phyloP scores from a whole-genome alignment of 2,888 invertebrate species.

The Trichacis sp. region DNA sequence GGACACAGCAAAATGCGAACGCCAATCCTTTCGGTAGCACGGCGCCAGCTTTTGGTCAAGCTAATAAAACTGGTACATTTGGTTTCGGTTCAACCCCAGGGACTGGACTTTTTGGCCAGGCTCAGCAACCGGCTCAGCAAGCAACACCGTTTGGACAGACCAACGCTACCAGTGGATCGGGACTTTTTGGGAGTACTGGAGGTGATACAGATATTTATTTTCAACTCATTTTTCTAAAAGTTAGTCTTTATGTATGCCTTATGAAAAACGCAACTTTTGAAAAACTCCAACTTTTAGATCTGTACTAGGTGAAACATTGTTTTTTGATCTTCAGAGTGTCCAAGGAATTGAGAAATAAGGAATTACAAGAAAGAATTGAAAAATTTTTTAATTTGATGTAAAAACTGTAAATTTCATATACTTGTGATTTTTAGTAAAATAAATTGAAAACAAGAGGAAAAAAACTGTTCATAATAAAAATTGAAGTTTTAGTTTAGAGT shows the following conservation, averaged over 20 bases:
- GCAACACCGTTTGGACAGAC: conserved; percentile 70
- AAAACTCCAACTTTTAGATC: not conserved
- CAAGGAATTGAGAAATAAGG: too few species aligned
- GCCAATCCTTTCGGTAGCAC: conserved; percentile 75
- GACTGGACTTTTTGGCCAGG: conserved; percentile 76
- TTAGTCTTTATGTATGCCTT: too few species aligned
- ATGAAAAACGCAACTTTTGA: too few species aligned
- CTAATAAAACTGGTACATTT: conserved; percentile 73
- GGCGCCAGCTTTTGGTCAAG: conserved; percentile 76
- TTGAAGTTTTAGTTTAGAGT: too few species aligned
- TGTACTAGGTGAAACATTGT: too few species aligned
- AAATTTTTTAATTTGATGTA: too few species aligned
- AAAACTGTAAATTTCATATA: too few species aligned
- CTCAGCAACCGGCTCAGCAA: conserved; percentile 64
- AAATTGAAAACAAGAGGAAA: too few species aligned
- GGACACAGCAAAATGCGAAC: conserved; percentile 71
- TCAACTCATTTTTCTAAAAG: not conserved
- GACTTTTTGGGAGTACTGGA: conserved; percentile 66
- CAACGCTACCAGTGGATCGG: conserved; percentile 70
- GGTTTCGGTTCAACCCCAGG: conserved; percentile 73
- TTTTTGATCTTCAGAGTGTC: too few species aligned
- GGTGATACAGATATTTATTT: conserved; percentile 34
- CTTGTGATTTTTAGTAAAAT: too few species aligned
- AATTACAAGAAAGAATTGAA: too few species aligned
- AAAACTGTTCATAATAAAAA: too few species aligned